Conservation (phyloP, 1,140 invertebrate genomes). For the Habropoda laboriosa region DNA sequence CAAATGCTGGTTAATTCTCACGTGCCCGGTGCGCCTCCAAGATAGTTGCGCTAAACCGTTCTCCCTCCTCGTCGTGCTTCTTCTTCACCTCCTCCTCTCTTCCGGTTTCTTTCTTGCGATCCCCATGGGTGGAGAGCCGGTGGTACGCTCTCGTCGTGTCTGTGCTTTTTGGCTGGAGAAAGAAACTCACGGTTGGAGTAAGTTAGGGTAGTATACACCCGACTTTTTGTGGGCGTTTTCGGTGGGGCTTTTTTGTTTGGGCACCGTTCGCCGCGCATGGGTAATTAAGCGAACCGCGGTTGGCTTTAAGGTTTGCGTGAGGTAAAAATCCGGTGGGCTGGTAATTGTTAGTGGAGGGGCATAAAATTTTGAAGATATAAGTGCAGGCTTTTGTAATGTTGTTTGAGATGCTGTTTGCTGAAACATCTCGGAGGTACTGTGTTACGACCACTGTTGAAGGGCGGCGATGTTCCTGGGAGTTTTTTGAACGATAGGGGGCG, state of each 20-base stretch:
- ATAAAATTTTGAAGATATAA: slow-evolving; percentile 9
- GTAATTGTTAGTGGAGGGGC: neutral
- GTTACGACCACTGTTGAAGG: too few relatives aligned
- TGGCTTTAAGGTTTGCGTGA: neutral
- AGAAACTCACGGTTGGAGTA: neutral
- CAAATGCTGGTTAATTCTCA: slow-evolving; percentile 71
- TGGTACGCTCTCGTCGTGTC: slow-evolving; percentile 1
- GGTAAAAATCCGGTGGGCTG: neutral
- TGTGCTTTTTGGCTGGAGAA: neutral
- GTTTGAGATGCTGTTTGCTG: slow-evolving; percentile 1
- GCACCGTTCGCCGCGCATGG: neutral
- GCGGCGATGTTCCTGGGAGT: too few relatives aligned
- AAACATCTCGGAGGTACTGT: too few relatives aligned
- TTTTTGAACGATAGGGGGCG: too few relatives aligned
- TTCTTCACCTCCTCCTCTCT: neutral
- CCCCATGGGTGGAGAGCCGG: neutral
- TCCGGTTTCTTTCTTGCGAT: neutral
- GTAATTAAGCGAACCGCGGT: neutral
- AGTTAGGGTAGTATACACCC: neutral
- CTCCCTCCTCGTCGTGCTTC: neutral
- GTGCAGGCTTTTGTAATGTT: neutral
- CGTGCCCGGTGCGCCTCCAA: slow-evolving; percentile 39
- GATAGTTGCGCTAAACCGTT: slow-evolving; percentile 48
- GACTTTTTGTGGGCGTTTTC: slow-evolving; percentile 15
- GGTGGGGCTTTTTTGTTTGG: neutral